Conservation (phyloP, 2,113 vertebrate genomes). For the Ariopsis seemanni region DNA sequence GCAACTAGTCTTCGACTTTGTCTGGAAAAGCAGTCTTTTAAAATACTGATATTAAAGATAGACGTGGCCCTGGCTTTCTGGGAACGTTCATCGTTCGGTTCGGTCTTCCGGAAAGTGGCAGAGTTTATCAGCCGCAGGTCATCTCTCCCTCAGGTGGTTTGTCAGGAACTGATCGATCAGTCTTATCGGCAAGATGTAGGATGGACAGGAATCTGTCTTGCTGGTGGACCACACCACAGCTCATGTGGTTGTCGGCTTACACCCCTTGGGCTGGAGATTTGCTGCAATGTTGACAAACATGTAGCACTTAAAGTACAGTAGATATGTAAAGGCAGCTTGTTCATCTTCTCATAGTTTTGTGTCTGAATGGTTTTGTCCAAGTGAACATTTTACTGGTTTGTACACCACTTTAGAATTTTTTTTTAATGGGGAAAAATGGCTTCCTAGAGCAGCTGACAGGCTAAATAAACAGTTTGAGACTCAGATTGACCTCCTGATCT, state of each 20-base stretch:
- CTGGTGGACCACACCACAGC: constrained; percentile 22
- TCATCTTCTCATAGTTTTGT: neutral
- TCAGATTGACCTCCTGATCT: constrained; percentile 59
- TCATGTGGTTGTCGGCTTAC: constrained; percentile 9
- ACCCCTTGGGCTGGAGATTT: constrained; percentile 19
- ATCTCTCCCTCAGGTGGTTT: constrained; percentile 60
- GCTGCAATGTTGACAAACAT: neutral
- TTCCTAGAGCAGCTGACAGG: constrained; percentile 60
- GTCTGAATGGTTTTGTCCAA: neutral
- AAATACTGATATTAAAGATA: constrained; percentile 17
- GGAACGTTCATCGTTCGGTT: constrained; percentile 55
- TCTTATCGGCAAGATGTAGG: constrained; percentile 66
- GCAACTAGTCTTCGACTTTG: constrained; percentile 3
- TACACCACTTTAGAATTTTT: constrained; percentile 33
- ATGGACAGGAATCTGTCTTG: constrained; percentile 50
- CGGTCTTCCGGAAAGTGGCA: constrained; percentile 62
- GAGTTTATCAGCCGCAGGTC: constrained; percentile 61
- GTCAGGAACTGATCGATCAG: constrained; percentile 65
- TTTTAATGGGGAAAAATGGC: neutral
- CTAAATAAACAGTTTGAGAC: constrained; percentile 69
- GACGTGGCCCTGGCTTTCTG: constrained; percentile 26
- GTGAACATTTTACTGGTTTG: constrained; percentile 32
- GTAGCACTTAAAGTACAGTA: neutral
- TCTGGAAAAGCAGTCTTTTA: constrained; percentile 2
- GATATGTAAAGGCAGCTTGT: neutral